Conservation (phyloP, 2,797 vertebrate species). For the Hoplostethus atlanticus region DNA sequence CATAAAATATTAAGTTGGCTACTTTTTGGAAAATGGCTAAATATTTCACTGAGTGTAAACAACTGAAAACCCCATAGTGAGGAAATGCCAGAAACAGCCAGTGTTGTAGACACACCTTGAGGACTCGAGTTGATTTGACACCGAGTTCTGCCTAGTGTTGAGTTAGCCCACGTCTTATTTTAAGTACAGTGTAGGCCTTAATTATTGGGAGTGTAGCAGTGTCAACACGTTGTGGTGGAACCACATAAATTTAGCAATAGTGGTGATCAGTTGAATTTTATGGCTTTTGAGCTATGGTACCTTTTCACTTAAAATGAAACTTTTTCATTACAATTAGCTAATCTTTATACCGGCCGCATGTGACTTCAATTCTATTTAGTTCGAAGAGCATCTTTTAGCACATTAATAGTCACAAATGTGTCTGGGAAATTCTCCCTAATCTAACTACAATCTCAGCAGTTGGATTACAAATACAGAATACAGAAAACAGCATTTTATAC, state of each 20-base stretch:
- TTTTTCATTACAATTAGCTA: too few relatives aligned
- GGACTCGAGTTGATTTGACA: not conserved
- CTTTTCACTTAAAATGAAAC: not conserved
- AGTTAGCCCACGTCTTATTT: slow-evolving; percentile 35
- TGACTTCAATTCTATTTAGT: not conserved
- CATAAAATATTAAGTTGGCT: slow-evolving; percentile 11
- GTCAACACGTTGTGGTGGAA: not conserved
- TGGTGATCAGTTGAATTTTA: not conserved
- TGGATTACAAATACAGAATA: not conserved
- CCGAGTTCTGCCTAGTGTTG: not conserved
- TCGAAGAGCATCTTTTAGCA: too few relatives aligned
- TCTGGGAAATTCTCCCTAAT: not conserved
- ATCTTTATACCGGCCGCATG: too few relatives aligned
- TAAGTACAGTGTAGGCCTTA: slow-evolving; percentile 18
- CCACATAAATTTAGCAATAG: not conserved
- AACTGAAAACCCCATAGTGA: slow-evolving; percentile 11
- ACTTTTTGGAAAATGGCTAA: slow-evolving; percentile 2
- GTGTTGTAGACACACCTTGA: not conserved
- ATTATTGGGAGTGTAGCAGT: slow-evolving; percentile 41
- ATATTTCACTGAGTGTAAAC: not conserved
- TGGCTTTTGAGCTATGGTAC: not conserved
- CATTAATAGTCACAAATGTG: not conserved
- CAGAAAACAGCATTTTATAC: not conserved
- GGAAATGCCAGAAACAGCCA: slow-evolving; percentile 1
- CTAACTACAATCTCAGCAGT: slow-evolving; percentile 5